Evolutionary conservation across 2,113 vertebrate genomes (phyloP).

Genomic region (Carassius gibelio): DNA sequence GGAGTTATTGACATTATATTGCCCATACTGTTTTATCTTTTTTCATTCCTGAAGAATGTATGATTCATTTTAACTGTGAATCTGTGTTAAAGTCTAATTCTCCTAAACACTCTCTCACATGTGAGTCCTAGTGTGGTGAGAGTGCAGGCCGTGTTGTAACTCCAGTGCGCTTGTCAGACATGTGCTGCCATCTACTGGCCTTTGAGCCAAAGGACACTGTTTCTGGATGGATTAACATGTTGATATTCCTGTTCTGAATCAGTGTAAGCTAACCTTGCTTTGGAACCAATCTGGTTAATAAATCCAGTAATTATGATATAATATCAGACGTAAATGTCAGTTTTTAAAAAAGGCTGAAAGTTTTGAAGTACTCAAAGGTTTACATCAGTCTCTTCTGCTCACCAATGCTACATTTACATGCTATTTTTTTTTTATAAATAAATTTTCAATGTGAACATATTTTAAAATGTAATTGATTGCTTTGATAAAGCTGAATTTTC

Average conservation of each 20-base stretch:
- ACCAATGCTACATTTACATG: no score
- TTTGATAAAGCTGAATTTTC: no score
- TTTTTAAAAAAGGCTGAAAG: not conserved
- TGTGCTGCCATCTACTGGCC: constrained; percentile 80
- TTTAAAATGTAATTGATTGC: no score
- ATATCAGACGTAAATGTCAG: not conserved
- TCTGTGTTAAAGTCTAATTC: not conserved
- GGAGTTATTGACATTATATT: not conserved
- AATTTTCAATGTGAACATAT: no score
- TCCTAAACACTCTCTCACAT: not conserved
- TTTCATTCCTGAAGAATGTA: not conserved
- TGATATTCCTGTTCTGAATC: not conserved
- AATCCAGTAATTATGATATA: not conserved
- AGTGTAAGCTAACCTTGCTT: not conserved
- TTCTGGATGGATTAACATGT: not conserved
- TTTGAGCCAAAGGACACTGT: not conserved
- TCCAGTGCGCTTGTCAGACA: constrained; percentile 56
- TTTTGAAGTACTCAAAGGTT: not conserved
- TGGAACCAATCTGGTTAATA: not conserved
- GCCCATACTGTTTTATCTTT: not conserved
- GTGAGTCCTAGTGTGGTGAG: not conserved
- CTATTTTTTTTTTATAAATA: no score
- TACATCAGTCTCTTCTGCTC: no score
- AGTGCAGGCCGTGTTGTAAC: no score
- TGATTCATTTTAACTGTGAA: not conserved